Conservation (phyloP, 2,113 vertebrate genomes). For the Lophura nycthemera region DNA sequence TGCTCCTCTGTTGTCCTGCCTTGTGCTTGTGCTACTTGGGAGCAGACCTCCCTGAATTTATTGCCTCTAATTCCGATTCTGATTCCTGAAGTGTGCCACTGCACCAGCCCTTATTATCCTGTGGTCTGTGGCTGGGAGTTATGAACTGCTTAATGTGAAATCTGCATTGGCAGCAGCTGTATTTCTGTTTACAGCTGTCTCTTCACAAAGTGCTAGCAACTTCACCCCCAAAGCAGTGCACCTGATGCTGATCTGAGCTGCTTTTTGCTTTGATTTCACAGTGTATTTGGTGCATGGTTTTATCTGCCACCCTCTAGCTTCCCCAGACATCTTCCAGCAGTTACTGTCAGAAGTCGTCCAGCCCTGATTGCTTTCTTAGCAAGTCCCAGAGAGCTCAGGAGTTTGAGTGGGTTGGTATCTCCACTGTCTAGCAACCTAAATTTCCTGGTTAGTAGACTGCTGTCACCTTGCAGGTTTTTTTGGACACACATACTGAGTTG, state of each 20-base stretch:
- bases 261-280: neutral
- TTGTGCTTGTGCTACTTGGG: neutral
- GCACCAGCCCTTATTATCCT: neutral
- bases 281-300: fast-evolving
- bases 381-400: neutral
- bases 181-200: neutral
- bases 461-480: neutral
- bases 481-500: neutral
- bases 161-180: neutral
- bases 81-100: neutral
- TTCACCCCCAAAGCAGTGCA: neutral
- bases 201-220: neutral
- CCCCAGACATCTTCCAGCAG: neutral
- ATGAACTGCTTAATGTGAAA: neutral
- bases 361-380: neutral
- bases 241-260: neutral
- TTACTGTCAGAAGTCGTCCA: neutral
- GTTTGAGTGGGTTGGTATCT: neutral
- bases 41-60: neutral
- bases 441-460: neutral
- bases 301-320: neutral
- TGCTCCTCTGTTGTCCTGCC: constrained; percentile 1
- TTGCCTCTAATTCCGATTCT: neutral
- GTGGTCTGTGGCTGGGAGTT: neutral
- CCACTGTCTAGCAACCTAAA: neutral